Base-by-base conservation (phyloP, 2,888 invertebrate genomes). In the Hydriomena furcata region DNA sequence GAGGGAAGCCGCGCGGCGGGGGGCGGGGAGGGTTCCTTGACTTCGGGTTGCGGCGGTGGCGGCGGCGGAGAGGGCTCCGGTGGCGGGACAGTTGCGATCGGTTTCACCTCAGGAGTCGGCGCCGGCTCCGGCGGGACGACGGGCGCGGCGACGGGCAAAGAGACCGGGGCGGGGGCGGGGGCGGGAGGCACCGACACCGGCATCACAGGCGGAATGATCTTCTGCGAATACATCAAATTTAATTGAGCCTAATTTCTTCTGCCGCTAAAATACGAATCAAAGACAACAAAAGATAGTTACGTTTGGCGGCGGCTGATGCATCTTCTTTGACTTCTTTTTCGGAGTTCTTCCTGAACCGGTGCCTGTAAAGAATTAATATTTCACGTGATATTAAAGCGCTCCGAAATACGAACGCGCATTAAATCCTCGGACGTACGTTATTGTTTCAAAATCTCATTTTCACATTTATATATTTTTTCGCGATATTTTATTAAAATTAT, bases 291-390 rank as follows among this genome's bases (percentile, higher is more conserved):
- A 36, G 21, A 63, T 73, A 76, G 54, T 84, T 81, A 89, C 92
- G 82, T 88, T 90, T 85, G 82, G 90, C 43, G 71, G 73, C 7
- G 78, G 71, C 20, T 81, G 84, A 51, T 81, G 82, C 57, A 79
- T 79, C 61, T 88, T 90, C 71, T 88, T 90, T 24, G 73, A 60
- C 76, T 89, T 89, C 76, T 89, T 89, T 75, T 89, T 89, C 8
- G 84, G 81, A 32, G 84, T 84, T 67, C 85, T 80, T 45, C 81
- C 82, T 11, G 79, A 70, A 31, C 76, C 82, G 17, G 82, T 75
- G 56, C 87, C 88, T 84, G 82, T 27, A 84, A 84, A 55, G 20
- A 64, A 56, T 55, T 23, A 45, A 56, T 53, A 58, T 55, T 48
- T 46, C 52, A 42, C 51, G 59, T 44, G 55, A 57, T 50, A 61